Conservation (phyloP, 2,888 invertebrate species). For the Podabrus alpinus region DNA sequence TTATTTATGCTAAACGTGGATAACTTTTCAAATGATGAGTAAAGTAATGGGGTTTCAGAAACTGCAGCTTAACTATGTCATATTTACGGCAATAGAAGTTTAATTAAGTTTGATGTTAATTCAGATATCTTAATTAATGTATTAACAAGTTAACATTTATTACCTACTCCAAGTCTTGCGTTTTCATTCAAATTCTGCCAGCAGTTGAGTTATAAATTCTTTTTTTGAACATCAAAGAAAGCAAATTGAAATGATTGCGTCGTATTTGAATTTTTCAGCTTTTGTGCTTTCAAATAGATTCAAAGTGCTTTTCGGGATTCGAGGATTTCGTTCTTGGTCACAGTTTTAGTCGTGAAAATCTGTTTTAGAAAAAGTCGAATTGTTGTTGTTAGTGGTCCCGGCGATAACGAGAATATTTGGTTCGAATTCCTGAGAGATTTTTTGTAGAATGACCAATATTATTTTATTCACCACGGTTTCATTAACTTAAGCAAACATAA, state of each 20-base stretch:
- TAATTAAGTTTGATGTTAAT: not conserved
- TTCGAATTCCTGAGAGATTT: not conserved
- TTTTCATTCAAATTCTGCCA: not conserved
- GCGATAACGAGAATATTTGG: not conserved
- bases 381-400: not conserved
- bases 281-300: not conserved
- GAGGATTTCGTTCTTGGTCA: not conserved
- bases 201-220: not conserved
- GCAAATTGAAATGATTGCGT: not conserved
- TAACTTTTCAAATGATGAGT: not conserved
- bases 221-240: not conserved
- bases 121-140: not conserved
- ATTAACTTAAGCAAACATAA: not conserved
- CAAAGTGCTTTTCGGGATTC: not conserved
- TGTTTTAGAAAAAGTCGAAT: not conserved
- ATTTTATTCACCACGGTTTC: not conserved
- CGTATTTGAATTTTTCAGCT: not conserved
- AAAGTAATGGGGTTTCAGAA: not conserved
- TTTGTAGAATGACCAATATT: not conserved
- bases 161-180: not conserved
- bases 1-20: not conserved
- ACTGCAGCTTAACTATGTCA: not conserved
- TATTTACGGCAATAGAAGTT: not conserved
- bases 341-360: not conserved
- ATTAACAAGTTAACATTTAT: not conserved